phyloP scores from a whole-genome alignment of 2,797 vertebrate genomes.

The Oreochromis grahami region DNA sequence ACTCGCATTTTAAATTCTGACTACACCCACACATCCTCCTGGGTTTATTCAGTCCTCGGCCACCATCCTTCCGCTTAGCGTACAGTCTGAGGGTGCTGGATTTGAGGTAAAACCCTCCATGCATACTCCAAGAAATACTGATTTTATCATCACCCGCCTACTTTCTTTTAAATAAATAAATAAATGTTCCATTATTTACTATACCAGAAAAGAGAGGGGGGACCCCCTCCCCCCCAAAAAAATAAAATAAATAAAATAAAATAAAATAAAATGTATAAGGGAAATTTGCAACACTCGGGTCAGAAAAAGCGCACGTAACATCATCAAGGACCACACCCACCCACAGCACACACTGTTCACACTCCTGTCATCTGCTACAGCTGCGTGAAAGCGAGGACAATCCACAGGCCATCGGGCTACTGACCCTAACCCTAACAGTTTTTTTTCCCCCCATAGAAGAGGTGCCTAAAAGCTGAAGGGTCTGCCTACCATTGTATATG shows the following conservation, averaged over 20 bases:
- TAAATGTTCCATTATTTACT: background rate
- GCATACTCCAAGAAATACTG: background rate
- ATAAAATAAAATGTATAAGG: background rate
- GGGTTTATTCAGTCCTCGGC: too few species aligned
- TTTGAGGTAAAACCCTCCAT: background rate
- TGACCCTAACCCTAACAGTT: background rate
- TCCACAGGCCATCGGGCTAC: background rate
- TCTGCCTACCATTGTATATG: background rate
- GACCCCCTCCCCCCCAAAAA: background rate
- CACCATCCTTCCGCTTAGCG: too few species aligned
- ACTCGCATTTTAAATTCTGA: too few species aligned
- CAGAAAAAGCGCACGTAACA: background rate
- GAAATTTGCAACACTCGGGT: background rate
- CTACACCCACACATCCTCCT: too few species aligned
- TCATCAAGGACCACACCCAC: background rate
- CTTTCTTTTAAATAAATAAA: background rate
- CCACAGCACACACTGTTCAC: background rate
- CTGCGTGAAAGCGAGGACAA: background rate
- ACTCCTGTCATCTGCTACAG: background rate
- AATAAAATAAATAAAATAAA: too few species aligned
- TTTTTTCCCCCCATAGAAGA: fast-evolving
- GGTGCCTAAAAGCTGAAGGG: fast-evolving
- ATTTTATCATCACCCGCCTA: background rate
- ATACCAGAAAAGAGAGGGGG: background rate
- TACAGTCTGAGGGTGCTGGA: background rate